Conservation (phyloP, 2,888 invertebrate species). For the Drosophila kambysellisi region DNA sequence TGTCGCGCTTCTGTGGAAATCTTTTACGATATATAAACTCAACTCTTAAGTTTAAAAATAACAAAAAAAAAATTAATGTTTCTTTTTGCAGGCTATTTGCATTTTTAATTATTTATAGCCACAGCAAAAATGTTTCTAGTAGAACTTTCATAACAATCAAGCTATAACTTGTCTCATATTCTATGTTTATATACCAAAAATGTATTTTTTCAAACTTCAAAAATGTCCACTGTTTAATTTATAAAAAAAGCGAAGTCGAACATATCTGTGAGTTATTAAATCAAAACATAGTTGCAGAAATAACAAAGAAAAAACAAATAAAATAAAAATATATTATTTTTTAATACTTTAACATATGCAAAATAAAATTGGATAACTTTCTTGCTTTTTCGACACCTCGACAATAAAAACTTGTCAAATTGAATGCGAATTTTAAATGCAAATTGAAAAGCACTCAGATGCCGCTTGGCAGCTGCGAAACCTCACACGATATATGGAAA, state of each 20-base stretch:
- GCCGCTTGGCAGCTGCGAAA: slow-evolving; percentile 58
- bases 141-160: neutral
- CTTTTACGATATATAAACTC: too few relatives aligned
- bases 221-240: neutral
- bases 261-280: neutral
- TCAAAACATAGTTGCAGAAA: neutral
- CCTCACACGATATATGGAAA: slow-evolving; percentile 53
- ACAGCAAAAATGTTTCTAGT: neutral
- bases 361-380: neutral
- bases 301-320: neutral
- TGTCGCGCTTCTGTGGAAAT: too few relatives aligned
- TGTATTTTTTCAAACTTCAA: neutral
- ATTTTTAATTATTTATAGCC: neutral
- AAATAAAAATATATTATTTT: neutral
- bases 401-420: slow-evolving; percentile 44
- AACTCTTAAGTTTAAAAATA: too few relatives aligned
- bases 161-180: neutral
- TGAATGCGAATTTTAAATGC: slow-evolving; percentile 52
- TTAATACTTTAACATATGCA: neutral
- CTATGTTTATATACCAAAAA: neutral
- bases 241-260: neutral
- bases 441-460: slow-evolving; percentile 57
- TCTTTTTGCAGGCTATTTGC: too few relatives aligned
- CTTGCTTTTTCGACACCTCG: neutral
- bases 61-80: too few relatives aligned